Evolutionary conservation across 2,797 vertebrate genomes (phyloP).

Genomic region (Sebastiscus tertius): DNA sequence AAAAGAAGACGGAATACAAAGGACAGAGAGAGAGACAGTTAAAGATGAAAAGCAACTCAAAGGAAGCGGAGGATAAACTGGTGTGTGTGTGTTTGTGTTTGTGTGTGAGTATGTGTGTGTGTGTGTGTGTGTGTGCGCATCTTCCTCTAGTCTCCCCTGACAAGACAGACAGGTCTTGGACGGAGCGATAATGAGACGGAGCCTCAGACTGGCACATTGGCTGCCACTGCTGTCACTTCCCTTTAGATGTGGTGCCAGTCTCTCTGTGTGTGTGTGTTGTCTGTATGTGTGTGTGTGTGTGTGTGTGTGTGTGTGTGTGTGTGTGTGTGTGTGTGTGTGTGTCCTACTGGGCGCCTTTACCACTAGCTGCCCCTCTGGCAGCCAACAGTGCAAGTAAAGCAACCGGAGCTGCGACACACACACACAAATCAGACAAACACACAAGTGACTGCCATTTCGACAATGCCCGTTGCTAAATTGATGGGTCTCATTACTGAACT

Average conservation of each 20-base stretch:
- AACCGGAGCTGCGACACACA: conserved; percentile 20
- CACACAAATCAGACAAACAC: conserved; percentile 4
- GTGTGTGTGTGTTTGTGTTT: neutral
- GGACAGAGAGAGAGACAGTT: neutral
- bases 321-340: conserved; percentile 20
- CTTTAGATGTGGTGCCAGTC: conserved; percentile 68
- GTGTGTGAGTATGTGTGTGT: neutral
- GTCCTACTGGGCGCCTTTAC: conserved; percentile 45
- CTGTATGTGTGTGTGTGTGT: conserved; percentile 22
- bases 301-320: conserved; percentile 33
- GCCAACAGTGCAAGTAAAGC: conserved; percentile 5
- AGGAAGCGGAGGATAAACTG: conserved; percentile 20
- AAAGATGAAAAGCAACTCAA: conserved; percentile 36
- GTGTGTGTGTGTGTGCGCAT: neutral
- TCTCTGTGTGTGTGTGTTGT: conserved; percentile 28
- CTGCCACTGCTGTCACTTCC: conserved; percentile 69
- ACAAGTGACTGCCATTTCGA: conserved; percentile 33
- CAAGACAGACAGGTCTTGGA: conserved; percentile 69
- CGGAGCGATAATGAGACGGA: conserved; percentile 74
- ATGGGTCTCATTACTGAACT: conserved; percentile 68
- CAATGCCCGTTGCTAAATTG: conserved; percentile 58
- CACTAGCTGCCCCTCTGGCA: conserved; percentile 51
- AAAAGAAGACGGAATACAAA: conserved; percentile 26
- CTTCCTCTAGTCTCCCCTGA: conserved; percentile 50
- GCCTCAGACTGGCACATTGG: conserved; percentile 62